Conservation (phyloP, 2,797 vertebrate genomes). For the Allobates femoralis region DNA sequence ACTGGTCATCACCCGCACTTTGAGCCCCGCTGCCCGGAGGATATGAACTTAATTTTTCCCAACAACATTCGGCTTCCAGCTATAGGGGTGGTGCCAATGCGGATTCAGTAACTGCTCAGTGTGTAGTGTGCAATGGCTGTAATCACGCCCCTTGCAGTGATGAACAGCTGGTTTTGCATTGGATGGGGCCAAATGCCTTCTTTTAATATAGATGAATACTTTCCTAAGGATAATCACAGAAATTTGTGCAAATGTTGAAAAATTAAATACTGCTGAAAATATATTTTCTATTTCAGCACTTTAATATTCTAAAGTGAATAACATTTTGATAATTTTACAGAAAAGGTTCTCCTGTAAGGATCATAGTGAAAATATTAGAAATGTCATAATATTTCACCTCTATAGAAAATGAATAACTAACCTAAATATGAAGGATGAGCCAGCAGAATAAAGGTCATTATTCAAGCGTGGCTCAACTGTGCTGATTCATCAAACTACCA, state of each 20-base stretch:
- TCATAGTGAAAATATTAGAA: neutral
- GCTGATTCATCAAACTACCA: constrained; percentile 27
- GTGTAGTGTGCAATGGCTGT: too few species aligned
- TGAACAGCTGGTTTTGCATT: too few species aligned
- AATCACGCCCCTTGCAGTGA: too few species aligned
- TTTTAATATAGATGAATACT: neutral
- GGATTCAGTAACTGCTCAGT: too few species aligned
- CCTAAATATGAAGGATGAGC: neutral
- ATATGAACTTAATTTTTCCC: too few species aligned
- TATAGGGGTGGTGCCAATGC: too few species aligned
- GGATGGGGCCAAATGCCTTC: too few species aligned
- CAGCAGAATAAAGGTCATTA: constrained; percentile 12
- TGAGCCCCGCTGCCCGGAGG: too few species aligned
- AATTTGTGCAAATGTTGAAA: neutral
- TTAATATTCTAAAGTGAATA: neutral
- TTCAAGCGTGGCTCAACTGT: constrained; percentile 6
- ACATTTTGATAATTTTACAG: neutral
- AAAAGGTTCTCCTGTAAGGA: neutral
- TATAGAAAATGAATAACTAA: constrained; percentile 8
- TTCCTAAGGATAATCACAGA: neutral
- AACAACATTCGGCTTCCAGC: too few species aligned
- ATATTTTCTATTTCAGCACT: neutral
- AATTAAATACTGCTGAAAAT: neutral
- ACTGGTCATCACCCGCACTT: too few species aligned
- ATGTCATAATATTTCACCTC: constrained; percentile 11